Percentiles rank a stretch among this genome's conserved stretches.
Conservation (phyloP, 2,797 vertebrate genomes). For the Pachyuromys duprasi region DNA sequence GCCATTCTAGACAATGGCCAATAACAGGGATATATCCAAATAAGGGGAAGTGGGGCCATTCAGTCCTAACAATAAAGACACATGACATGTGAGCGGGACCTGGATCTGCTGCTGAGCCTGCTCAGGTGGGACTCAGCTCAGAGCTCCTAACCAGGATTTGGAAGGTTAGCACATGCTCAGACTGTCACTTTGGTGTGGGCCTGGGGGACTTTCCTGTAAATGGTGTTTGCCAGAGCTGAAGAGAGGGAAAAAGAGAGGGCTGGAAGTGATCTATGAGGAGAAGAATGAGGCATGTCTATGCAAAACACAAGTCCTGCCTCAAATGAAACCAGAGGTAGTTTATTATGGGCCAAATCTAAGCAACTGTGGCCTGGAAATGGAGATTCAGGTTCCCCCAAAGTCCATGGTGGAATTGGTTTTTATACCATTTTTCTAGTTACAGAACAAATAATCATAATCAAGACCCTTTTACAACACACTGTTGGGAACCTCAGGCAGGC, state of each 20-base stretch:
- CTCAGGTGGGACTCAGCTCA: background rate
- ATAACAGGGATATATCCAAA: background rate
- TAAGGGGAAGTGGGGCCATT: background rate
- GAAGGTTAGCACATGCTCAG: fast-evolving
- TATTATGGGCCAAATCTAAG: background rate
- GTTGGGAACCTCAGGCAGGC: background rate
- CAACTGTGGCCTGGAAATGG: background rate
- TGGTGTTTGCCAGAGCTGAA: background rate
- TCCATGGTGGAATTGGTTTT: background rate
- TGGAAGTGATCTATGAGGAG: background rate
- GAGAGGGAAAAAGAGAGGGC: background rate
- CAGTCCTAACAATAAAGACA: background rate
- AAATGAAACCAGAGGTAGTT: background rate
- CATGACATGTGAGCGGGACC: background rate
- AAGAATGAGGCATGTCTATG: background rate
- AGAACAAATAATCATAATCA: background rate
- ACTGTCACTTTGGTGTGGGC: background rate
- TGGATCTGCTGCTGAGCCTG: background rate
- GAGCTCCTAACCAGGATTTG: background rate
- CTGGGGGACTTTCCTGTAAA: no score
- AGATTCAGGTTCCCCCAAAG: background rate
- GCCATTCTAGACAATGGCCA: background rate
- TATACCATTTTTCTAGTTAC: background rate
- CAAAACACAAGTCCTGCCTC: background rate
- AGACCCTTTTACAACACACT: background rate